phyloP scores from a whole-genome alignment of 2,888 invertebrate species.

The Rhimphoctona megacephalus region DNA sequence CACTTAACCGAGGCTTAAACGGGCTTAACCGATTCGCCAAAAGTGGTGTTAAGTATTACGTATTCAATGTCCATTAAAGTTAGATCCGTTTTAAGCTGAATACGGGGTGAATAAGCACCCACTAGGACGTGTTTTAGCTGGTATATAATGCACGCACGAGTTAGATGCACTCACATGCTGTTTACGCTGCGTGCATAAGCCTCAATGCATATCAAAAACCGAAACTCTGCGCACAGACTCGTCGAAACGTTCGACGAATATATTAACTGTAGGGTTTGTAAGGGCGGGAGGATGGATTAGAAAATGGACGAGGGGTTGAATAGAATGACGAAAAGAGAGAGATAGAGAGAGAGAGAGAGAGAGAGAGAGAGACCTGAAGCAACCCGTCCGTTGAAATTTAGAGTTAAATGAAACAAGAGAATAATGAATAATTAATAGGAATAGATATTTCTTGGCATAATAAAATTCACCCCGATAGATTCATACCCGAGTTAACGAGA shows the following conservation, averaged over 20 bases:
- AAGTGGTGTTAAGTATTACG: constrained; percentile 71
- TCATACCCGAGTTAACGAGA: constrained; percentile 13
- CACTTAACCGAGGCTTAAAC: constrained; percentile 67
- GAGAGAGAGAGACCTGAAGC: constrained; percentile 8
- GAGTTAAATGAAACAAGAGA: constrained; percentile 56
- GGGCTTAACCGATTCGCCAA: constrained; percentile 71
- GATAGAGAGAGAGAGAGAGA: constrained; percentile 20
- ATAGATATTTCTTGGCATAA: constrained; percentile 35
- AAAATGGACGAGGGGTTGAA: neutral
- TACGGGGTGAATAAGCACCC: constrained; percentile 59
- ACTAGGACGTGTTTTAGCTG: constrained; percentile 21
- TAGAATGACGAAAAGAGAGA: constrained; percentile 6
- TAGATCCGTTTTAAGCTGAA: constrained; percentile 70
- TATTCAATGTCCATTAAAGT: constrained; percentile 76
- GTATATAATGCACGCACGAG: constrained; percentile 42
- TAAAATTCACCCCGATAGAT: constrained; percentile 49
- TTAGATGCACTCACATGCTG: constrained; percentile 37
- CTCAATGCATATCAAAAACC: constrained; percentile 1
- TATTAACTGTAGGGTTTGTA: constrained; percentile 50
- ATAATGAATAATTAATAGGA: constrained; percentile 64
- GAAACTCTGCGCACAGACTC: constrained; percentile 3
- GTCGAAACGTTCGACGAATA: constrained; percentile 54
- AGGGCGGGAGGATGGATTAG: constrained; percentile 42
- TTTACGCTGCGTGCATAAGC: constrained; percentile 2
- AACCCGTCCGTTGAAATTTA: constrained; percentile 39